These are phyloP conservation scores for Apogon hyalosoma DNA, from an alignment of 2,797 vertebrate genomes.

Conservation along the genomic window DNA sequence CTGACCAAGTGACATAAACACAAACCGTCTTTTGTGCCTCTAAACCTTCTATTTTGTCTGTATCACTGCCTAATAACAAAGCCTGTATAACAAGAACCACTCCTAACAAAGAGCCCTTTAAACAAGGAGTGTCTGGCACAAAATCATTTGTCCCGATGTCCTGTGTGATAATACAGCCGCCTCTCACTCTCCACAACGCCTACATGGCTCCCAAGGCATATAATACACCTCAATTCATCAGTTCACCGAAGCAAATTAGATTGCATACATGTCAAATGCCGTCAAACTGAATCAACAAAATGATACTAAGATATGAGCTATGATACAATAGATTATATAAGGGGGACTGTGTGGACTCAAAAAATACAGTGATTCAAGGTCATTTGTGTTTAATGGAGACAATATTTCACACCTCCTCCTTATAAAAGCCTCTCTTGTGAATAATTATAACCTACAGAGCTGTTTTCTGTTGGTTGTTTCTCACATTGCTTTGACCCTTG, in stretches of 20 bases:
- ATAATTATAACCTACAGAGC: neutral
- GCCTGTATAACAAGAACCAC: neutral
- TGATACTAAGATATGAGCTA: neutral
- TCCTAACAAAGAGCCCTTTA: conserved; percentile 3
- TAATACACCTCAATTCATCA: neutral
- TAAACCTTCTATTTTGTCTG: neutral
- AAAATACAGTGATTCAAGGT: conserved; percentile 16
- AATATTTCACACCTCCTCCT: neutral
- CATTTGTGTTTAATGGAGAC: neutral
- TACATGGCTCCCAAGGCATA: neutral
- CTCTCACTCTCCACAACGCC: conserved; percentile 4
- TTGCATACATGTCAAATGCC: neutral
- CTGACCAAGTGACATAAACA: neutral
- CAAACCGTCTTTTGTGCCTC: neutral
- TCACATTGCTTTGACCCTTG: conserved; percentile 20
- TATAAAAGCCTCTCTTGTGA: neutral
- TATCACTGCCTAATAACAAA: neutral
- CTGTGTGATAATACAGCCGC: conserved; percentile 5
- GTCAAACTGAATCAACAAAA: conserved; percentile 3
- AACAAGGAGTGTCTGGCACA: neutral
- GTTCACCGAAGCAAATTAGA: neutral
- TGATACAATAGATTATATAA: neutral
- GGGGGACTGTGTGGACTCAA: too few species aligned
- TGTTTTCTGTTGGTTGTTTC: neutral
- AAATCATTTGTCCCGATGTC: conserved; percentile 22